phyloP scores from a whole-genome alignment of 2,888 invertebrate genomes.

The Sphinx pinastri region DNA sequence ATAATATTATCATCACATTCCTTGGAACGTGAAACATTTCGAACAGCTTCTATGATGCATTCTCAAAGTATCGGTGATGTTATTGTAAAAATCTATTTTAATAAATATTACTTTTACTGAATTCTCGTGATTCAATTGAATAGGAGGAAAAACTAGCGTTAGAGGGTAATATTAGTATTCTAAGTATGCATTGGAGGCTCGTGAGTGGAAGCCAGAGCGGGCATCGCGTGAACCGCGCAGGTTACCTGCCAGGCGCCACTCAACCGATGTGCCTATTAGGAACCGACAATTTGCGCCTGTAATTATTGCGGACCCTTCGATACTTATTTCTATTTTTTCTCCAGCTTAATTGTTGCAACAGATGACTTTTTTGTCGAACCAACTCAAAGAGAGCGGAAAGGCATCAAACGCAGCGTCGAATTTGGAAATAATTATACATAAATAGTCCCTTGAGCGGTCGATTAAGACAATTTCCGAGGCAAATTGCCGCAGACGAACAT shows the following conservation, averaged over 20 bases:
- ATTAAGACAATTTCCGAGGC: slow-evolving; percentile 84
- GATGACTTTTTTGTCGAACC: slow-evolving; percentile 84
- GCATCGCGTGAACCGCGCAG: slow-evolving; percentile 72
- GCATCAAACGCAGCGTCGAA: slow-evolving; percentile 84
- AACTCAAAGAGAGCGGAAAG: slow-evolving; percentile 84
- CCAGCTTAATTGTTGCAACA: slow-evolving; percentile 82
- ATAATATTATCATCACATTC: neutral
- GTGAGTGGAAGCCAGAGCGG: slow-evolving; percentile 48
- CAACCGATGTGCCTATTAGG: slow-evolving; percentile 70
- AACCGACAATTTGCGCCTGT: slow-evolving; percentile 83
- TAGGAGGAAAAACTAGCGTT: neutral
- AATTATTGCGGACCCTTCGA: slow-evolving; percentile 84
- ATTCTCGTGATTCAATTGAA: neutral
- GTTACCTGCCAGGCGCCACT: slow-evolving; percentile 78
- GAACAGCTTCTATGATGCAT: neutral
- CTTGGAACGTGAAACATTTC: neutral
- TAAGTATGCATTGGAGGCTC: slow-evolving; percentile 36
- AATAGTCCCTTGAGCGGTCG: slow-evolving; percentile 85
- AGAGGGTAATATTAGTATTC: neutral
- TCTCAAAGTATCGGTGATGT: neutral
- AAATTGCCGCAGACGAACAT: slow-evolving; percentile 84
- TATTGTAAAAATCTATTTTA: neutral
- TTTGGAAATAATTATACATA: slow-evolving; percentile 85
- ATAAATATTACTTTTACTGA: neutral
- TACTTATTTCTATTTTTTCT: slow-evolving; percentile 83